Conservation (phyloP, 2,113 vertebrate species). For the Pedetes capensis region DNA sequence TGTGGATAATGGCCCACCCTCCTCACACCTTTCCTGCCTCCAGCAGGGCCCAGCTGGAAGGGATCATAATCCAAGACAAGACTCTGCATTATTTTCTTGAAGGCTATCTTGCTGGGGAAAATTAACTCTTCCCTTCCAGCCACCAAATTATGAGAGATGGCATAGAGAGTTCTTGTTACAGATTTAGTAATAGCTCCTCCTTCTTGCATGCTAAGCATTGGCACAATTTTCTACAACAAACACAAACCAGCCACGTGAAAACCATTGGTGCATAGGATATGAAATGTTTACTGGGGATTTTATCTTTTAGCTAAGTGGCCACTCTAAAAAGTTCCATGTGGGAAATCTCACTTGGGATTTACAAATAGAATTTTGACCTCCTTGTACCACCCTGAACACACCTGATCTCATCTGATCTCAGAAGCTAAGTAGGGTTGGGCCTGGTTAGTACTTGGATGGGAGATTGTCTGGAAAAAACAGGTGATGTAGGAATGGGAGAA, state of each 20-base stretch:
- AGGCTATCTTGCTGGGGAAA: neutral
- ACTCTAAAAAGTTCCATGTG: neutral
- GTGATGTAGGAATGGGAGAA: too few relatives aligned
- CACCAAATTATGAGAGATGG: neutral
- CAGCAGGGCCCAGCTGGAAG: neutral
- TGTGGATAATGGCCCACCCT: neutral
- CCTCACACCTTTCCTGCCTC: neutral
- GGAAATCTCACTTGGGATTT: neutral
- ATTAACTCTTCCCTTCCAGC: slow-evolving; percentile 7
- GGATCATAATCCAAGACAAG: neutral
- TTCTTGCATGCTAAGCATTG: neutral
- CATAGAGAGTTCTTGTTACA: neutral
- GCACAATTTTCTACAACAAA: neutral
- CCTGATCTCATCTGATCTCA: too few relatives aligned
- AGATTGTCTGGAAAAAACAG: too few relatives aligned
- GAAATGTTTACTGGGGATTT: neutral
- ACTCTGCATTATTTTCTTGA: slow-evolving; percentile 5
- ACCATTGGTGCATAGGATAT: neutral
- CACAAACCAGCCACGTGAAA: neutral
- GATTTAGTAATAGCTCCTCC: neutral
- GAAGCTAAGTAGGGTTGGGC: too few relatives aligned
- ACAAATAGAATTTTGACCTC: slow-evolving; percentile 14
- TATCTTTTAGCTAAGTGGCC: neutral
- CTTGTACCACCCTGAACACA: too few relatives aligned
- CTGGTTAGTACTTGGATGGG: too few relatives aligned